Evolutionary conservation across 2,888 invertebrate species (phyloP), one percentile per base, ranked within the genome.

Genomic region (Yponomeuta sedellus): DNA sequence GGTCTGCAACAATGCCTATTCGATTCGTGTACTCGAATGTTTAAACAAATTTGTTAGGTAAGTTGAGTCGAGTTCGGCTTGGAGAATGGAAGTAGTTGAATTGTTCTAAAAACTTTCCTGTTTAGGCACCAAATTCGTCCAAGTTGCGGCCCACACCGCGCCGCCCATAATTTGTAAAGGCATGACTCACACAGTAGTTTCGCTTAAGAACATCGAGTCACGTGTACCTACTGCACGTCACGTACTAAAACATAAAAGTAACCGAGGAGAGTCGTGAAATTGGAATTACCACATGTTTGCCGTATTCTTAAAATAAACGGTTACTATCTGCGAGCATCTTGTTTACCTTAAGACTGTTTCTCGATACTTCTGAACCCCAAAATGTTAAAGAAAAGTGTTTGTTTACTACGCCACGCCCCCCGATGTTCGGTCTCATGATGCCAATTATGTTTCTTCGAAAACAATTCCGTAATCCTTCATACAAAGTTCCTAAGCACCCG

Each of bases 1-100:
- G 28, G 19, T 62, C 28, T 62, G 59, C 34, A 39, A 59, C 59
- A 59, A 62, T 62, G 62, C 62, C 62, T 39, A 62, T 34, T 63
- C 44, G 44, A 52, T 52, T 52, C 44, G 44, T 16, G 44, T 16
- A 52, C 44, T 52, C 44, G 44, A 5, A 16, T 12, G 44, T 52
- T 52, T 34, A 34, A 34, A 34, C 34, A 5, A 52, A 16, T 16
- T 44, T 44, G 16, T 44, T 3, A 16, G 44, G 44, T 44, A 5
- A 44, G 3, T 5, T 44, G 12, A 3, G 8, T 16, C 16, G 44
- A 52, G 3, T 52, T 52, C 12, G 28, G 28, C 3, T 28, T 28
- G 28, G 28, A 28, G 28, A 28, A 28, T 4, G 28, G 28, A 2
- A 34, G 12, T 52, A 52, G 16, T 52, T 52, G 10, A 16, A 52